Evolutionary conservation across 2,888 invertebrate genomes (phyloP), one percentile per base, ranked within the genome.

Genomic region (Linnaemya tessellans): DNA sequence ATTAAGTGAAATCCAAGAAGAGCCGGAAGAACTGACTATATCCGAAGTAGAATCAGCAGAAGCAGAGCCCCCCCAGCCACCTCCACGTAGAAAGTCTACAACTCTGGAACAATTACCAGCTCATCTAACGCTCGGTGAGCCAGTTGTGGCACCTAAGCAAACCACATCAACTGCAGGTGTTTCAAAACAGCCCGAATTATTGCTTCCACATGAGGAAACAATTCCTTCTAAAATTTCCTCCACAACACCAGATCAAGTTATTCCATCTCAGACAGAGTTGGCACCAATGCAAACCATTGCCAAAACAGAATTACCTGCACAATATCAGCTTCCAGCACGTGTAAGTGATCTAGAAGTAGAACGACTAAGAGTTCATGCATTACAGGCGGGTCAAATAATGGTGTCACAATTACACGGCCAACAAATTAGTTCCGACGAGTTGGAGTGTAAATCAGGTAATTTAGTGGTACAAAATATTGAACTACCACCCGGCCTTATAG

Each of bases 321-420:
- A 84, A n/a, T 56, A 87, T 7, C 88, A 88, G 25, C 54, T 89
- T 7, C 89, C 91, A 1, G 87, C 86, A 1, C 91, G 87, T 30
- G 94, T 97, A 1, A 93, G 93, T 35, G 96, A 97, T 90, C 93
- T 97, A 84, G 96, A 96, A 89, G 97, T 97, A 0, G 96, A 97
- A 78, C 94, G 95, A 68, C 91, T 97, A 22, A 96, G 95, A 86
- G 97, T 97, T 0, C 95, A 95, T 80, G 96, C 96, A 88, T 92
- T 97, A 56, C 95, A 96, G 90, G 97, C 97, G 0, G 95, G 95
- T 77, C 96, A 96, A 91, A 96, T 97, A 84, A 93, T 95, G 68
- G 97, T 97, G 0, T 96, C 97, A 0, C 96, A 97, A 91, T 95
- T 97, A 84, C 97, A 97, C 89, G 96, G 96, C 8, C 94, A 95